Evolutionary conservation across 2,113 vertebrate genomes (phyloP).

Genomic region (Pogonocichla stellata): DNA sequence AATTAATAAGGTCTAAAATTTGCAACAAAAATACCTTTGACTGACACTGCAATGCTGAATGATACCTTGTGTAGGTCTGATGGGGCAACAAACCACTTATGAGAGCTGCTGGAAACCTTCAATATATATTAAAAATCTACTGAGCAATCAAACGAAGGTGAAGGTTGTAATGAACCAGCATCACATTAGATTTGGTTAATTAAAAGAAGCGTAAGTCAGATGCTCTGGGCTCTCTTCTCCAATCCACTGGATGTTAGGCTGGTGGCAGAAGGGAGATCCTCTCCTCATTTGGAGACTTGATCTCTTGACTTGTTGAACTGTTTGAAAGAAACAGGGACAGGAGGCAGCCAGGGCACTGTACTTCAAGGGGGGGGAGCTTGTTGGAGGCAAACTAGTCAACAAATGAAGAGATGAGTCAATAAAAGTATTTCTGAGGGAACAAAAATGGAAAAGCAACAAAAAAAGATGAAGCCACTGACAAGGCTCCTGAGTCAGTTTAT

Average conservation of each 20-base stretch:
- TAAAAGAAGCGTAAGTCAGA: neutral
- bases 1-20: neutral
- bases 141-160: neutral
- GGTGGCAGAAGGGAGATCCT: neutral
- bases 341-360: neutral
- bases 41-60: neutral
- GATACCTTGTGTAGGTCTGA: neutral
- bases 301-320: neutral
- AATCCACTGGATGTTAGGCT: fast-evolving
- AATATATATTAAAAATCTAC: neutral
- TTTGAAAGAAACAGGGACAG: neutral
- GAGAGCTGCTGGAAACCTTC: neutral
- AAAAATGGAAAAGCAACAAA: neutral
- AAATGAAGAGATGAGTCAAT: neutral
- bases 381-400: neutral
- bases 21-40: neutral
- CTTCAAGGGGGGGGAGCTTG: neutral
- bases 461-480: neutral
- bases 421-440: neutral
- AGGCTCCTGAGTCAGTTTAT: neutral
- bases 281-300: neutral
- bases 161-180: neutral
- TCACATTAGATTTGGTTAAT: neutral
- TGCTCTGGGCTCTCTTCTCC: neutral
- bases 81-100: fast-evolving